A percentile compares a stretch with the other conserved stretches of the same genome.
phyloP scores from a whole-genome alignment of 2,888 invertebrate genomes.

The Standfussiana lucernea region DNA sequence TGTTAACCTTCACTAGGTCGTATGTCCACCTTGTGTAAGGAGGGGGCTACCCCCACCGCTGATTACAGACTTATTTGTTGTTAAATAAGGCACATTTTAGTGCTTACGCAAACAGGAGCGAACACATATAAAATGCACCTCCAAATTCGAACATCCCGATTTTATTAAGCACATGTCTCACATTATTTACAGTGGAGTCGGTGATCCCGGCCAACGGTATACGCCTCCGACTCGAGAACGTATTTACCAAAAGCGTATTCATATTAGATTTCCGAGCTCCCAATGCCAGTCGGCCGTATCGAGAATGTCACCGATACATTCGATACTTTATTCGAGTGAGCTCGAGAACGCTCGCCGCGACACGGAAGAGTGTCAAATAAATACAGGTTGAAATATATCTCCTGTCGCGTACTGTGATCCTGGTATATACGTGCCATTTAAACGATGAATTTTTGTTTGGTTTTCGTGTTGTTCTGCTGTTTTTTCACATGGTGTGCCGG shows the following conservation, averaged over 20 bases:
- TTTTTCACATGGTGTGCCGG: slow-evolving; percentile 83
- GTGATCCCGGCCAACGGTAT: slow-evolving; percentile 78
- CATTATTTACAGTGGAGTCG: slow-evolving; percentile 79
- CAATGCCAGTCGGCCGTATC: slow-evolving; percentile 84
- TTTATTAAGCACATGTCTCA: slow-evolving; percentile 79
- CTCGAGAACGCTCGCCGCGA: slow-evolving; percentile 83
- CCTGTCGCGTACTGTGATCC: slow-evolving; percentile 84
- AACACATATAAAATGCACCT: slow-evolving; percentile 64
- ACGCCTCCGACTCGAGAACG: slow-evolving; percentile 77
- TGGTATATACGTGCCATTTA: slow-evolving; percentile 83
- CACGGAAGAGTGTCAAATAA: slow-evolving; percentile 88
- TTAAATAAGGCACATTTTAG: not conserved
- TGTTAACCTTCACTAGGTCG: not conserved
- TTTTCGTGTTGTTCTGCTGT: slow-evolving; percentile 85
- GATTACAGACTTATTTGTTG: not conserved
- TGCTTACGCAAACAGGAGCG: slow-evolving; percentile 42
- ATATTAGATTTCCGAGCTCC: slow-evolving; percentile 89
- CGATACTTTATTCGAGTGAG: slow-evolving; percentile 88
- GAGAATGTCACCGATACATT: slow-evolving; percentile 87
- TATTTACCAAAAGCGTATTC: slow-evolving; percentile 89
- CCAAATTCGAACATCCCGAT: slow-evolving; percentile 67
- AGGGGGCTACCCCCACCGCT: not conserved
- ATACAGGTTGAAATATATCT: slow-evolving; percentile 88
- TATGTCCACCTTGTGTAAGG: not conserved
- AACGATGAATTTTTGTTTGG: slow-evolving; percentile 88